These are phyloP conservation scores for Eolophus roseicapilla DNA, from an alignment of 2,113 vertebrate genomes.

Conservation along the genomic window DNA sequence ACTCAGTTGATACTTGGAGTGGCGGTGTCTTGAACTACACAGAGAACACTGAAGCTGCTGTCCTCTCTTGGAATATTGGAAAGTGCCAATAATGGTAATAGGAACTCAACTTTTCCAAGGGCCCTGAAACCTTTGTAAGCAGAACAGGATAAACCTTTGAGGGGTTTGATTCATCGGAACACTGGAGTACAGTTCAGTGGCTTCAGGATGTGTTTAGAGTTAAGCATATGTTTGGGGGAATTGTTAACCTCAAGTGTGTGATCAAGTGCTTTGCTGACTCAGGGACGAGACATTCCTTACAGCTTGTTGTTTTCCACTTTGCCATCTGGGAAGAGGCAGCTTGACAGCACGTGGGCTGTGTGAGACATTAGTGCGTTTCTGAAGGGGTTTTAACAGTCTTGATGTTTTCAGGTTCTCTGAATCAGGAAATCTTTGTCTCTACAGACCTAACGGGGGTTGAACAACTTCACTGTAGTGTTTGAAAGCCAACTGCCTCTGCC, in stretches of 20 bases:
- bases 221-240: slow-evolving; percentile 24
- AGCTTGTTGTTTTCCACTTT: slow-evolving; percentile 56
- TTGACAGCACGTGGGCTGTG: slow-evolving; percentile 49
- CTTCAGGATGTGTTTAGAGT: not conserved
- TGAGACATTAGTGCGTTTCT: slow-evolving; percentile 21
- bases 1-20: not conserved
- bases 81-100: not conserved
- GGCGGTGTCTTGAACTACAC: not conserved
- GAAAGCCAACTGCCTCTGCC: not conserved
- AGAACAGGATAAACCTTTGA: not conserved
- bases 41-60: not conserved
- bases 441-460: not conserved
- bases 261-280: slow-evolving; percentile 48
- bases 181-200: not conserved
- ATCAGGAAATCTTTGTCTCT: not conserved
- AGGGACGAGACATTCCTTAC: slow-evolving; percentile 30
- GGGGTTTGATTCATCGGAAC: not conserved
- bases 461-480: not conserved
- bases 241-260: slow-evolving; percentile 6
- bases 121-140: not conserved
- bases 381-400: slow-evolving; percentile 15
- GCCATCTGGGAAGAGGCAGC: slow-evolving; percentile 51
- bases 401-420: not conserved
- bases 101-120: not conserved
- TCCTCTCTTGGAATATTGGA: not conserved